These are phyloP conservation scores for Loripinus fragilis DNA, from an alignment of 2,888 invertebrate species.

Conservation along the genomic window DNA sequence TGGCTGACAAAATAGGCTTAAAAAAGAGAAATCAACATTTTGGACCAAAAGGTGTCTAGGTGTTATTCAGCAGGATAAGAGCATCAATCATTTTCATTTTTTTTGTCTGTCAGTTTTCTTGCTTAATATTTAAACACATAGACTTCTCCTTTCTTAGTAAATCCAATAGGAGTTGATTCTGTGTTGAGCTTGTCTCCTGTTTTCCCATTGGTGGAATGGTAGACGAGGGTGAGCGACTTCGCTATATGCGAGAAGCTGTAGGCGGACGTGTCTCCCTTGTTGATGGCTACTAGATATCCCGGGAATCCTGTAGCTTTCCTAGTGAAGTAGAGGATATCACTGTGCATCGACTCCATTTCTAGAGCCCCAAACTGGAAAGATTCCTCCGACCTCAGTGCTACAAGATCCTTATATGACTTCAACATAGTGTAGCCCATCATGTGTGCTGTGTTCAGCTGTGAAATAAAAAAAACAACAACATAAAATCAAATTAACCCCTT, in stretches of 20 bases:
- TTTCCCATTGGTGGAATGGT: conserved; percentile 61
- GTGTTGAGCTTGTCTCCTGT: conserved; percentile 29
- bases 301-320: conserved; percentile 79
- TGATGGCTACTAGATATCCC: conserved; percentile 78
- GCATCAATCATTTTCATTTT: no score
- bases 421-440: conserved; percentile 63
- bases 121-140: conserved; percentile 28
- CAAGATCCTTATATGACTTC: conserved; percentile 69
- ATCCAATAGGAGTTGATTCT: conserved; percentile 40
- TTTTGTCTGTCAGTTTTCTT: no score
- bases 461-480: not conserved
- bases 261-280: conserved; percentile 68
- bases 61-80: no score
- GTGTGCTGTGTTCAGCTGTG: conserved; percentile 73
- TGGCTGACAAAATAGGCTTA: no score
- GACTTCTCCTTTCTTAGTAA: conserved; percentile 47
- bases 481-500: no score
- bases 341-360: conserved; percentile 39
- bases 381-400: conserved; percentile 71
- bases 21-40: no score
- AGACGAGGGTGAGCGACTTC: conserved; percentile 62
- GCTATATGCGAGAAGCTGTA: conserved; percentile 56
- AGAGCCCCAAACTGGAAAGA: conserved; percentile 80
- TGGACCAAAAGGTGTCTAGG: no score
- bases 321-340: conserved; percentile 75